phyloP scores from a whole-genome alignment of 1,140 invertebrate species.

The Ips typographus region DNA sequence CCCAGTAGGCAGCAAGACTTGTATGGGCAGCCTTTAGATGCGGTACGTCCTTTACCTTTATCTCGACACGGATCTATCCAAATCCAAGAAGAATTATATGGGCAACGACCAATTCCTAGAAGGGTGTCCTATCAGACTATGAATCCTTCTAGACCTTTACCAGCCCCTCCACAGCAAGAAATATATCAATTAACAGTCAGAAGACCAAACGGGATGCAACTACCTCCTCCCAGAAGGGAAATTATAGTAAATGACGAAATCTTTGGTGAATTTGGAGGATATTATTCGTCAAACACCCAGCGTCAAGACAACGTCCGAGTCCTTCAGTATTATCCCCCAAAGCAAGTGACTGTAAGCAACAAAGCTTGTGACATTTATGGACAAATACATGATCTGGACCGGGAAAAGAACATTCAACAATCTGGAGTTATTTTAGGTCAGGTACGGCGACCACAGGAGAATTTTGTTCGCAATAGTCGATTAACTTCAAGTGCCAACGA shows the following conservation, averaged over 20 bases:
- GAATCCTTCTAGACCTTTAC: conserved; percentile 7
- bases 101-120: conserved; percentile 19
- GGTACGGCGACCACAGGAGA: conserved; percentile 38
- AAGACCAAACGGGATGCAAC: conserved; percentile 5
- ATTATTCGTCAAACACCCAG: conserved; percentile 7
- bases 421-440: conserved; percentile 49
- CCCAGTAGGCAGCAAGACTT: conserved; percentile 17
- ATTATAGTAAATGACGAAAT: conserved; percentile 40
- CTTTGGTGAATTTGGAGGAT: conserved; percentile 35
- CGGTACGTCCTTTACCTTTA: conserved; percentile 9
- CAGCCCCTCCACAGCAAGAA: conserved; percentile 2
- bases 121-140: conserved; percentile 29
- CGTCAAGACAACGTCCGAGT: conserved; percentile 1
- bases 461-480: conserved; percentile 48
- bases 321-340: conserved; percentile 20
- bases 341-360: conserved; percentile 45
- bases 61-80: conserved; percentile 37
- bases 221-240: conserved; percentile 20
- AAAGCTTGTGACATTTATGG: conserved; percentile 52
- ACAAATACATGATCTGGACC: conserved; percentile 46
- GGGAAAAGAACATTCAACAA: conserved; percentile 28
- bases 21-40: conserved; percentile 31
- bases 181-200: conserved; percentile 4
- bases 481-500: conserved; percentile 50
- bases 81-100: conserved; percentile 33